Base-by-base conservation (phyloP, 2,113 vertebrate genomes). In the Phasianus colchicus region DNA sequence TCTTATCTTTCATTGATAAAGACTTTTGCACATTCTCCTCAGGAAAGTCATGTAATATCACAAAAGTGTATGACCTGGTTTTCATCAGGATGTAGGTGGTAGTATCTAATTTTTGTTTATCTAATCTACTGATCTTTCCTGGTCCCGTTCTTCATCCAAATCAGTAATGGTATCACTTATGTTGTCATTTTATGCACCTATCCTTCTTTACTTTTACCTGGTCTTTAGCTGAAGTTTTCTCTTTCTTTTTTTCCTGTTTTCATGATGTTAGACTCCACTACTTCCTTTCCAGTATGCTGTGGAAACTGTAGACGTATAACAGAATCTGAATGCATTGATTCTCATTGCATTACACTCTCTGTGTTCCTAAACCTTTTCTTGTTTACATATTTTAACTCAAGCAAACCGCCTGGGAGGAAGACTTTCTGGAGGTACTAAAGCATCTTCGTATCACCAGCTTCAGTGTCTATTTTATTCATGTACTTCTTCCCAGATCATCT, bases 31-130 rank as follows among this genome's bases (percentile, higher is more conserved):
- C 27, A 20, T 32, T 40, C 45, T 83, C 57, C 57, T 70, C n/a
- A 50, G 45, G n/a, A 32, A 76, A 55, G 40, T 0, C 72, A 30
- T 19, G 6, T 48, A 52, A 65, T 0, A 4, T 15, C 5, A 4
- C 36, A 61, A 0, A 0, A 36, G 3, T 14, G 12, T 65, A 75
- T 63, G n/a, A 36, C 20, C 11, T 1, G 2, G 32, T 19, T 66
- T 40, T 45, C 27, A 67, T 76, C 11, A 22, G 5, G 22, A 11
- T 1, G 3, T 7, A 36, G 17, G 30, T 43, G 6, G 27, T 6
- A 74, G 52, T 20, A 14, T 1, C 3, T n/a, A 1, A 67, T 70
- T 36, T 19, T 48, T 38, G 17, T 55, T 55, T 15, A 38, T 32
- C 19, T 27, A 60, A 38, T 32, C 17, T 27, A 55, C 17, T 10